Evolutionary conservation across 2,888 invertebrate species (phyloP), one percentile per base, ranked within the genome.

Genomic region (Calameuta filiformis): DNA sequence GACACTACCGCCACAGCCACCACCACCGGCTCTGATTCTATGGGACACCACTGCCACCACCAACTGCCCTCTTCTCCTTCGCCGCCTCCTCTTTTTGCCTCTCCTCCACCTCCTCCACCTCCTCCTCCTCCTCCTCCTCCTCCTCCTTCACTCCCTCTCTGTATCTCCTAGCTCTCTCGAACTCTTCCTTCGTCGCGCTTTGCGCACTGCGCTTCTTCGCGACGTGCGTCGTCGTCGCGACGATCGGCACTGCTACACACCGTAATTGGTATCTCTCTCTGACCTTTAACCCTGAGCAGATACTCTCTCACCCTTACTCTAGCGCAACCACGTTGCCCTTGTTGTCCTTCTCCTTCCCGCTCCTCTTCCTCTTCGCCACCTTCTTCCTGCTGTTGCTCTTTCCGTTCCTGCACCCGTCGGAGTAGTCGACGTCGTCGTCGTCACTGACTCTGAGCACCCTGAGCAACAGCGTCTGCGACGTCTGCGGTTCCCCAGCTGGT

Each of bases 131-230:
- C 73, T 68, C 74, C 75, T 12, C 78, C 75, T 30, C 37, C 75
- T 30, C 37, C 76, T 31, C 68, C 77, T 69, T 4, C 40, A 40
- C 77, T 69, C 73, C 76, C 78, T 68, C 34, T 35, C 69, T 77
- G 76, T 75, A 71, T 68, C 69, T 68, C 34, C 56, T 33, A 80
- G 77, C n/a, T 80, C 68, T 75, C 78, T 37, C 78, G 40, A 73
- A 73, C 77, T 76, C 73, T 74, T 71, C 79, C 77, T 78, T 73
- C 73, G 75, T 56, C 35, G 56, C 68, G 68, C 75, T 74, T 75
- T 30, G 34, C 37, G 30, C 71, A 31, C 12, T 75, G 56, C 35
- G 74, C 69, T n/a, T 73, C 75, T 76, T 76, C 73, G 35, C 40
- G 40, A 40, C 40, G 40, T 40, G 40, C 40, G 40, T 40, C 40